A percentile compares a stretch with the other conserved stretches of the same genome.
Conservation (phyloP, 2,888 invertebrate genomes). For the Cremastinae sp. region DNA sequence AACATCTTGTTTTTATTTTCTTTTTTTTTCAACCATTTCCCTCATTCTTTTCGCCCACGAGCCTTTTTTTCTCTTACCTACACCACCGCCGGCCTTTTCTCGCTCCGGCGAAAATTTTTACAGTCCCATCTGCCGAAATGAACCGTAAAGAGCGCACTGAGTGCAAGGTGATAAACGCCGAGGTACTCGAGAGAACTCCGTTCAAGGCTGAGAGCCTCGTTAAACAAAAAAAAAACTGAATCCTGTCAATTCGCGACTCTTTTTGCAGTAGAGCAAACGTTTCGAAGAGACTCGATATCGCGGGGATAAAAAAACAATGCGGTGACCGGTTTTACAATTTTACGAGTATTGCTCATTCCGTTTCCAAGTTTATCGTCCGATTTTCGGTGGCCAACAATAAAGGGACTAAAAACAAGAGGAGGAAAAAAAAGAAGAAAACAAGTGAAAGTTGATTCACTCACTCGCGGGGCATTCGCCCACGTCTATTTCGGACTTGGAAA, state of each 20-base stretch:
- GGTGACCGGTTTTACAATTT: too few relatives aligned
- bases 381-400: too few relatives aligned
- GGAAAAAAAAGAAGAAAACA: not conserved
- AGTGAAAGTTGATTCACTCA: constrained; percentile 7
- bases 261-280: not conserved
- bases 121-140: constrained; percentile 27
- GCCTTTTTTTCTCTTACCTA: not conserved
- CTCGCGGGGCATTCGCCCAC: constrained; percentile 26
- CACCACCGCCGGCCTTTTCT: constrained; percentile 50
- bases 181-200: constrained; percentile 53
- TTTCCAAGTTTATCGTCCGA: too few relatives aligned
- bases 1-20: constrained; percentile 4
- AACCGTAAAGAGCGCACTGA: constrained; percentile 48
- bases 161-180: constrained; percentile 52
- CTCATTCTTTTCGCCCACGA: constrained; percentile 25
- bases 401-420: not conserved
- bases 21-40: constrained; percentile 3
- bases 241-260: constrained; percentile 32
- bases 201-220: constrained; percentile 29
- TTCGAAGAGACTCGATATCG: too few relatives aligned
- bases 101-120: constrained; percentile 54
- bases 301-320: too few relatives aligned
- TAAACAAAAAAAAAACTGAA: too few relatives aligned
- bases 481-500: constrained; percentile 67
- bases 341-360: too few relatives aligned